Base-by-base conservation (phyloP, 1,140 invertebrate species). In the Dinoponera quadriceps region DNA sequence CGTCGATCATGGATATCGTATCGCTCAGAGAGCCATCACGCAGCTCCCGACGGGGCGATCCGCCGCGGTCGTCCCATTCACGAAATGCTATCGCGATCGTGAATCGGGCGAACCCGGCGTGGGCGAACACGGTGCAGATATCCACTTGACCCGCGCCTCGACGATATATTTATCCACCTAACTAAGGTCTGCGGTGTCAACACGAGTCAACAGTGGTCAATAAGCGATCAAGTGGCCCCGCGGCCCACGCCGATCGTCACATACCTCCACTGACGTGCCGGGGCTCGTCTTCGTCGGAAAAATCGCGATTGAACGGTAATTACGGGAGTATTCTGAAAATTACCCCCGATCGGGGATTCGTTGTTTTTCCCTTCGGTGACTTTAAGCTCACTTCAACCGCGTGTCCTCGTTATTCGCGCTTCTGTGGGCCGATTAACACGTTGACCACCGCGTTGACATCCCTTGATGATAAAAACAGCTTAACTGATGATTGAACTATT, bases 201-300 rank as follows among this genome's bases (percentile, higher is more conserved):
- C 93, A 94, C 92, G 83, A 94, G 93, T 94, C 93, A 94, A 94
- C 93, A 94, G 92, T 94, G 93, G 92, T 94, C 93, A 94, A 94
- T 94, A 94, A 94, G 93, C 93, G 90, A 94, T 94, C 92, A 93
- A 93, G 91, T 92, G 90, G 91, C 91, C 90, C 85, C 87, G 89
- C 93, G 85, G 90, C 93, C 93, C 88, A 94, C 93, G 92, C 92
- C 85, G 91, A 91, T 92, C 88, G 85, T 88, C 88, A 72, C 71
- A 66, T 78, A 71, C 16, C n/a, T 87, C 38, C 59, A 54, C 66
- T 73, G 13, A 18, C 65, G n/a, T 91, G 89, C 88, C 88, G 84
- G 69, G 69, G 25, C 44, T 51, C 20, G n/a, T 2, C 29, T 29
- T 71, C 11, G 33, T 59, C 48, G 51, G 4, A 68, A 71, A 83